These are phyloP conservation scores for Caenorhabditis latens DNA, from an alignment of 1,140 invertebrate species.

Conservation along the genomic window DNA sequence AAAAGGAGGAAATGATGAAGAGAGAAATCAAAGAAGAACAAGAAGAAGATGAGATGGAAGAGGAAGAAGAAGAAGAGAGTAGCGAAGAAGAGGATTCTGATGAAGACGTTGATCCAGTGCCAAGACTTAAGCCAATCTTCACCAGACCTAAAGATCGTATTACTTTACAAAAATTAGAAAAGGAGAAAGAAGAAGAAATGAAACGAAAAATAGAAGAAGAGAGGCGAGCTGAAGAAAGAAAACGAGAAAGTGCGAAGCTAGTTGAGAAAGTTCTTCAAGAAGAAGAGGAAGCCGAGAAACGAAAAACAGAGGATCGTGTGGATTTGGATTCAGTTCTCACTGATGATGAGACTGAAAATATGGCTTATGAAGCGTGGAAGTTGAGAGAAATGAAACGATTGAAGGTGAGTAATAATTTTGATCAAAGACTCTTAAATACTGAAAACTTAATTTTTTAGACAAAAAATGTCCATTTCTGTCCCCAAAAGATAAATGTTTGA, in stretches of 20 bases:
- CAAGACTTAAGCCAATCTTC: slow-evolving; percentile 82
- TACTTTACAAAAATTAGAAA: slow-evolving; percentile 93
- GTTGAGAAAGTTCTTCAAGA: slow-evolving; percentile 54
- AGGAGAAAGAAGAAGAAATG: slow-evolving; percentile 87
- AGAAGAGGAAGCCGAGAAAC: slow-evolving; percentile 81
- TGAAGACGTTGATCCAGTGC: slow-evolving; percentile 84
- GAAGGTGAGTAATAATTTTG: slow-evolving; percentile 82
- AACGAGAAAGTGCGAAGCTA: slow-evolving; percentile 56
- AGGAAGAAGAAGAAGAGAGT: slow-evolving; percentile 81
- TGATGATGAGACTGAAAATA: slow-evolving; percentile 95
- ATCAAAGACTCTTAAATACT: no score
- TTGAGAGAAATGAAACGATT: slow-evolving; percentile 93
- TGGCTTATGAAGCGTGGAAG: slow-evolving; percentile 97
- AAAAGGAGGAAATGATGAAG: slow-evolving; percentile 82
- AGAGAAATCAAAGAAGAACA: slow-evolving; percentile 75
- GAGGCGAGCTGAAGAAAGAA: slow-evolving; percentile 71
- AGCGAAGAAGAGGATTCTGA: slow-evolving; percentile 85
- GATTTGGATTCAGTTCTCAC: slow-evolving; percentile 90
- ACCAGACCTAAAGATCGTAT: slow-evolving; percentile 92
- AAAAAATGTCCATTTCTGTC: no score
- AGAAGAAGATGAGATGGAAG: slow-evolving; percentile 83
- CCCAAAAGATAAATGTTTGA: no score
- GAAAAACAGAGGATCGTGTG: slow-evolving; percentile 82
- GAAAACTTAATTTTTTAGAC: no score
- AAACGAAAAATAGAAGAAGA: slow-evolving; percentile 86